Percentiles rank a stretch among this genome's conserved stretches.
Evolutionary conservation across 2,888 invertebrate genomes (phyloP).

Genomic region (Andricus quercusramuli): DNA sequence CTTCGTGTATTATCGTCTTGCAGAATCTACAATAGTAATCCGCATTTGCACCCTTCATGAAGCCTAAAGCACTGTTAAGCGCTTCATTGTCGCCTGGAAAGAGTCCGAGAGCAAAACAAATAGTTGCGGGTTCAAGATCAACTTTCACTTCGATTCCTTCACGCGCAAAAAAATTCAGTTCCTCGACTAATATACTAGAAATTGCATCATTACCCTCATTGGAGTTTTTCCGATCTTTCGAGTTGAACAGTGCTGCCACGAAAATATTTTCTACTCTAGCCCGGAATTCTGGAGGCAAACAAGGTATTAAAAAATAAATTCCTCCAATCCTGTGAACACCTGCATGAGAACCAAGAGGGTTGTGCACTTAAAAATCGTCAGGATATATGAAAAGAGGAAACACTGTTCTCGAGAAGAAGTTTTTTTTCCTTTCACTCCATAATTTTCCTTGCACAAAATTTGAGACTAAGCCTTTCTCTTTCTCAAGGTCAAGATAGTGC

Average conservation of each 20-base stretch:
- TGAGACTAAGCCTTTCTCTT: too few species aligned
- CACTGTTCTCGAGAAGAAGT: neutral
- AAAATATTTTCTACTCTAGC: constrained; percentile 45
- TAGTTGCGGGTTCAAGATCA: neutral
- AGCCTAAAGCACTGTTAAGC: constrained; percentile 36
- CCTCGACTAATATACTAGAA: constrained; percentile 35
- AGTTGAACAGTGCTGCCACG: neutral
- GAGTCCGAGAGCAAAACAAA: constrained; percentile 41
- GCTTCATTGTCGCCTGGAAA: constrained; percentile 41
- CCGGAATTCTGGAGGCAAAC: constrained; percentile 37
- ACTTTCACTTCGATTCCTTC: constrained; percentile 37
- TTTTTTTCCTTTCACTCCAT: neutral
- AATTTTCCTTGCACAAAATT: neutral
- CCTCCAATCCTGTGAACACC: constrained; percentile 41
- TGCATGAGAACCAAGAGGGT: neutral
- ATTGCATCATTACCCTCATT: constrained; percentile 33
- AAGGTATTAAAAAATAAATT: constrained; percentile 44
- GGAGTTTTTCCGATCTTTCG: neutral
- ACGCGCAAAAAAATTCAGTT: constrained; percentile 34
- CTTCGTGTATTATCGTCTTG: constrained; percentile 18
- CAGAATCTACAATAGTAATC: constrained; percentile 45
- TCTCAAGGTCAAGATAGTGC: too few species aligned
- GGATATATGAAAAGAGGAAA: too few species aligned
- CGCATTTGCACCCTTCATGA: constrained; percentile 31
- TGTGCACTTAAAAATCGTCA: too few species aligned